A percentile compares a stretch with the other conserved stretches of the same genome.
These are phyloP conservation scores for Cynoglossus semilaevis DNA, from an alignment of 2,113 vertebrate species.

Conservation along the genomic window DNA sequence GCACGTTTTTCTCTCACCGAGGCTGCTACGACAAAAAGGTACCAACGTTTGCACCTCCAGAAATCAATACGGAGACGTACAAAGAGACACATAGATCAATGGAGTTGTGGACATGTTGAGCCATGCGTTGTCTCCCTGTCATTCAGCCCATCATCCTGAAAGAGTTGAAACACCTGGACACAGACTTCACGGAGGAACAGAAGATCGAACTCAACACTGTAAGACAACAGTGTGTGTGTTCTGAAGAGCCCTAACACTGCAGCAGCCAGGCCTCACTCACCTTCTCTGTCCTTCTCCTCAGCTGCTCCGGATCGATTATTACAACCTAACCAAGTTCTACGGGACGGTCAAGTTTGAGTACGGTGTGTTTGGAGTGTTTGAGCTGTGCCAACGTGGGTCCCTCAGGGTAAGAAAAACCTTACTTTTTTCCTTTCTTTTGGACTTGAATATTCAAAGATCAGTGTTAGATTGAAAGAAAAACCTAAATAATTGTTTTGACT, in stretches of 20 bases:
- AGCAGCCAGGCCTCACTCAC: background rate
- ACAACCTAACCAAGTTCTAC: constrained; percentile 98
- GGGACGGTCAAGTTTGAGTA: constrained; percentile 93
- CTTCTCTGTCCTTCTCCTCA: constrained; percentile 50
- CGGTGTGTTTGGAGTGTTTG: constrained; percentile 88
- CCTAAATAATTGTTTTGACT: too few relatives aligned
- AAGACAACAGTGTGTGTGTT: constrained; percentile 17
- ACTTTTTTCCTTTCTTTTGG: too few relatives aligned
- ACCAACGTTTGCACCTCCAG: background rate
- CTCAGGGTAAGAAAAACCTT: constrained; percentile 83
- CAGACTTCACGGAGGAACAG: constrained; percentile 87
- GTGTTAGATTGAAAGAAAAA: too few relatives aligned
- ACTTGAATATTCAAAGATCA: too few relatives aligned
- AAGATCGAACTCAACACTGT: constrained; percentile 93
- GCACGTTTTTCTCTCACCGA: constrained; percentile 75
- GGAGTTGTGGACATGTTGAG: background rate
- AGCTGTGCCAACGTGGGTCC: constrained; percentile 93
- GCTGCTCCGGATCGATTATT: constrained; percentile 92
- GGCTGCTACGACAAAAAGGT: constrained; percentile 97
- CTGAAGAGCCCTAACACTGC: background rate
- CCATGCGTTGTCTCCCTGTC: background rate
- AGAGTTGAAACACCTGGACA: constrained; percentile 85
- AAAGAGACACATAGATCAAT: background rate
- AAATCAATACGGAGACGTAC: background rate
- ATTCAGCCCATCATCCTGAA: constrained; percentile 89